phyloP scores from a whole-genome alignment of 2,113 vertebrate species.

The Amblyornis subalaris region DNA sequence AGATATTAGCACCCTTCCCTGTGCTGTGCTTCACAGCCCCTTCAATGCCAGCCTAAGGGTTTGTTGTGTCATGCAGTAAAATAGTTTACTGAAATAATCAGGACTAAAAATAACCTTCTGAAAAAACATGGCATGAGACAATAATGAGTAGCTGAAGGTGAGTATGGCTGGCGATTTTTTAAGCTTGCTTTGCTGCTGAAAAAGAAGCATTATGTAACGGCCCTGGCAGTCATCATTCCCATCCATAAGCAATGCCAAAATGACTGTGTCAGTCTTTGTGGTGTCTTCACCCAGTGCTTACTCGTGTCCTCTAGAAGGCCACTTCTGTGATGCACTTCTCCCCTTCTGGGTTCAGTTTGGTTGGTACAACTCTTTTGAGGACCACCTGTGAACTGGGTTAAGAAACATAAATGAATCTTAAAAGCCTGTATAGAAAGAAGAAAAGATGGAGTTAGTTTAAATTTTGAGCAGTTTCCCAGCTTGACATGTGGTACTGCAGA shows the following conservation, averaged over 20 bases:
- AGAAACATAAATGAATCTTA: not conserved
- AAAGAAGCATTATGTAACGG: not conserved
- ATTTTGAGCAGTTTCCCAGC: not conserved
- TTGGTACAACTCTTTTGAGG: not conserved
- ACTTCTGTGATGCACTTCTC: not conserved
- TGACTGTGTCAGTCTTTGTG: not conserved
- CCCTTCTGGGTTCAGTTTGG: not conserved
- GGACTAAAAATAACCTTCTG: constrained; percentile 14
- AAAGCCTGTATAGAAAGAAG: not conserved
- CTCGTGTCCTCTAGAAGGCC: not conserved
- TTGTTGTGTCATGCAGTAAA: not conserved
- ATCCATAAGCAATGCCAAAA: not conserved
- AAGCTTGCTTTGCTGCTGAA: not conserved
- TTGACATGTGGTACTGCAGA: not conserved
- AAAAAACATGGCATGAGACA: not conserved
- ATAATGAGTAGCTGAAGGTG: not conserved
- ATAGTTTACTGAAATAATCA: not conserved
- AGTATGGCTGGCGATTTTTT: not conserved
- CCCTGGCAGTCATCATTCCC: not conserved
- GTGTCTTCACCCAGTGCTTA: not conserved
- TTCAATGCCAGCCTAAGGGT: not conserved
- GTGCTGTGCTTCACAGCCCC: not conserved
- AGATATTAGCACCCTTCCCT: not conserved
- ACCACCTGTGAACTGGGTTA: not conserved
- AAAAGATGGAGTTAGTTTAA: not conserved